A percentile compares a stretch with the other conserved stretches of the same genome.
phyloP scores from a whole-genome alignment of 1,140 invertebrate species.

The Parasteatoda tepidariorum region DNA sequence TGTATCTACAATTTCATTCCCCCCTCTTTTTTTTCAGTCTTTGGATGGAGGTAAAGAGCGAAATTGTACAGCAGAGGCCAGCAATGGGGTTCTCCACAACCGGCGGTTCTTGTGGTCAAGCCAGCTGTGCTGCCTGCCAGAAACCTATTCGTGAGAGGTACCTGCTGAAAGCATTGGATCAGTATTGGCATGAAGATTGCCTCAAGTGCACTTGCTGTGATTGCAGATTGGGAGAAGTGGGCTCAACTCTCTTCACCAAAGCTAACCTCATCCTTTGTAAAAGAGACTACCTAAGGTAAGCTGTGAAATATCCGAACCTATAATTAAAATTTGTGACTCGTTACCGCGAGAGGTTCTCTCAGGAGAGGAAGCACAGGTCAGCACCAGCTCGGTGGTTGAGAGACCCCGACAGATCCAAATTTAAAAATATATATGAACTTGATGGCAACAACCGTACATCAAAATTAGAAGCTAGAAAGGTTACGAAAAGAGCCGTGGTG shows the following conservation, averaged over 20 bases:
- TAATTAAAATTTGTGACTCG: too few relatives aligned
- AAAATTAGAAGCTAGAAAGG: too few relatives aligned
- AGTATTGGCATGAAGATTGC: slow-evolving; percentile 95
- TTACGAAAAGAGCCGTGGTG: too few relatives aligned
- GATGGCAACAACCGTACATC: too few relatives aligned
- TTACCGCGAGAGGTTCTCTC: too few relatives aligned
- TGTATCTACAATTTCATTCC: too few relatives aligned
- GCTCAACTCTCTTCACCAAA: slow-evolving; percentile 91
- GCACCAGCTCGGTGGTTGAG: too few relatives aligned
- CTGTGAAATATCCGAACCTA: not conserved
- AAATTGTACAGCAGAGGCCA: slow-evolving; percentile 24
- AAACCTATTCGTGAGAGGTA: slow-evolving; percentile 70
- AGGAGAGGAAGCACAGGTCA: too few relatives aligned
- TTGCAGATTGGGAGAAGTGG: slow-evolving; percentile 89
- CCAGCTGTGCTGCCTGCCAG: slow-evolving; percentile 70
- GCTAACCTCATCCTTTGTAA: slow-evolving; percentile 94
- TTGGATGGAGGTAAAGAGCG: slow-evolving; percentile 55
- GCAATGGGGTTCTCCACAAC: slow-evolving; percentile 3
- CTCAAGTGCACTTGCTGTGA: slow-evolving; percentile 93
- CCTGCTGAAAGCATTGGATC: slow-evolving; percentile 77
- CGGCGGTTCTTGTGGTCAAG: not conserved
- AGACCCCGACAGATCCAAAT: too few relatives aligned
- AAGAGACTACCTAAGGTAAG: slow-evolving; percentile 90
- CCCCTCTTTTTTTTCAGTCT: slow-evolving; percentile 11
- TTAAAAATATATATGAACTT: too few relatives aligned